Evolutionary conservation across 2,113 vertebrate species (phyloP), one percentile per base, ranked within the genome.

Genomic region (Lycocorax pyrrhopterus): DNA sequence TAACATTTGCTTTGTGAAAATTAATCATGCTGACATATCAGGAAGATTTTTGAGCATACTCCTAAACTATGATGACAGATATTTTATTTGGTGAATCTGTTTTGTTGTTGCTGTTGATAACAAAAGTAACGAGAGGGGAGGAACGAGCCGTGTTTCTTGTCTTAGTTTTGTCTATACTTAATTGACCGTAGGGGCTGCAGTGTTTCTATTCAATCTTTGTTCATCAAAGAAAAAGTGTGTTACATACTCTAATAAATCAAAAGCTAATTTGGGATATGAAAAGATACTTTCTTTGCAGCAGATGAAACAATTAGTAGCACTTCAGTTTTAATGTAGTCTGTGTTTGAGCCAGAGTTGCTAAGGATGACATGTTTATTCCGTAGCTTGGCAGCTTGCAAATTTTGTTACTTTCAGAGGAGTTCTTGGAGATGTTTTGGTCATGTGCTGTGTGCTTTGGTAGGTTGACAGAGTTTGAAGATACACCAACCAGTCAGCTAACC

Each of bases 401-500:
- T 84, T 68, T 79, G 30, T 81, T 82, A 29, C 33, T 90, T 88
- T 71, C 89, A 67, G 33, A 60, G 17, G 41, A 56, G 35, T 66
- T 78, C n/a, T 72, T 90, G 21, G 49, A 58, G 67, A 43, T 82
- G 27, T 69, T 81, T 29, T 67, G 37, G 67, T 92, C 81, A 95
- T 37, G 32, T 87, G 25, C 29, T 83, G 19, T 93, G 7, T 83
- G 58, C 84, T 90, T 89, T 96, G 78, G 49, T 78, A 99, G 99
- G 96, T 97, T 99, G 94, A 98, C 95, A 0, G 99, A 99, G 92
- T 99, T 99, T 87, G 99, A 99, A 95, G 98, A 99, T 91, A 99
- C 99, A 12, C 99, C 99, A 55, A 99, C 99, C 82, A 99, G 99
- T 87, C 98, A 99, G 95, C 97, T 99, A 96, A 99, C 99, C 33